Conservation (phyloP, 2,797 vertebrate species). For the Pogonophryne albipinna region DNA sequence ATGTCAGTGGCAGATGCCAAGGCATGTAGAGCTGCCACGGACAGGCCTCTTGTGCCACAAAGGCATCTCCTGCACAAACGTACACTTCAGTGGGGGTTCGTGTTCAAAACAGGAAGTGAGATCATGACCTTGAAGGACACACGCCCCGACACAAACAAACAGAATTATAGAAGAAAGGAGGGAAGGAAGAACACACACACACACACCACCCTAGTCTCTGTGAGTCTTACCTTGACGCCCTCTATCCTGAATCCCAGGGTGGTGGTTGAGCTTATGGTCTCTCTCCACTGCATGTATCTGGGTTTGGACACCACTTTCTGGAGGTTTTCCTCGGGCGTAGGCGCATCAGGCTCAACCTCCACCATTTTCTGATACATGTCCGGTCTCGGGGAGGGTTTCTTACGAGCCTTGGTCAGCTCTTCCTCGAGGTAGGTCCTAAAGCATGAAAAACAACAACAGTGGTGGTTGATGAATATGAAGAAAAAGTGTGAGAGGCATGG, state of each 20-base stretch:
- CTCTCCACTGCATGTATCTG: constrained; percentile 99
- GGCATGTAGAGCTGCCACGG: constrained; percentile 80
- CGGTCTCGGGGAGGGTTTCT: constrained; percentile 94
- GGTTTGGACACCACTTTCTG: constrained; percentile 95
- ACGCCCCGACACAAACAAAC: constrained; percentile 18
- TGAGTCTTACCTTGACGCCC: constrained; percentile 93
- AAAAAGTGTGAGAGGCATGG: constrained; percentile 8
- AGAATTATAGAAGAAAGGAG: constrained; percentile 49
- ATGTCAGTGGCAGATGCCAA: constrained; percentile 83
- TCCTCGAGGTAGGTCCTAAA: constrained; percentile 96
- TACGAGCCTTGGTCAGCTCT: constrained; percentile 95
- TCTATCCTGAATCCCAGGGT: constrained; percentile 97
- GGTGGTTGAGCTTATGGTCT: constrained; percentile 97
- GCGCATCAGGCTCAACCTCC: constrained; percentile 92
- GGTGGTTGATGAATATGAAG: not conserved
- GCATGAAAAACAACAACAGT: not conserved
- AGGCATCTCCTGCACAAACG: constrained; percentile 43
- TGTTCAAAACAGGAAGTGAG: constrained; percentile 77
- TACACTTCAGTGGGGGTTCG: constrained; percentile 69
- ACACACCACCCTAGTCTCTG: constrained; percentile 1
- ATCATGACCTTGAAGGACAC: constrained; percentile 57
- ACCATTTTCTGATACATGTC: constrained; percentile 99
- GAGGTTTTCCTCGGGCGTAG: constrained; percentile 89
- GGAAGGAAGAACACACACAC: constrained; percentile 52
- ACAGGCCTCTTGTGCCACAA: constrained; percentile 78